Evolutionary conservation across 2,888 invertebrate genomes (phyloP).

Genomic region (Callyntrura guangdongensis): DNA sequence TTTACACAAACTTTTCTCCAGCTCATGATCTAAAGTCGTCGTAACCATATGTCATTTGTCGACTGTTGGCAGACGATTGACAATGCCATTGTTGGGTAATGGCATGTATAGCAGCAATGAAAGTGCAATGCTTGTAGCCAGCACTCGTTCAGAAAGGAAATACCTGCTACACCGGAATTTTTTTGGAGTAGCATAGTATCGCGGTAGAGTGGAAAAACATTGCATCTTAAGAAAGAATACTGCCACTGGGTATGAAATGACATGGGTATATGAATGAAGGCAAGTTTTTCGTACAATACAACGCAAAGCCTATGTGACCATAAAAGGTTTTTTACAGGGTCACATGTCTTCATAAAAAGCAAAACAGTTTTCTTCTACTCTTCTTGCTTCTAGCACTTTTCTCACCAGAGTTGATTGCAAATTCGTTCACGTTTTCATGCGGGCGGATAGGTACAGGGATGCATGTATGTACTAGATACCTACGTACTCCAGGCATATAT

Average conservation of each 20-base stretch:
- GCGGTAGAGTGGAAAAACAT: neutral
- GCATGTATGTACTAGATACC: neutral
- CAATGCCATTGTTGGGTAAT: slow-evolving; percentile 59
- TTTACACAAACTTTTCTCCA: neutral
- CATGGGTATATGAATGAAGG: slow-evolving; percentile 46
- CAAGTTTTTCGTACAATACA: neutral
- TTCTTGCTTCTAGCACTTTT: slow-evolving; percentile 13
- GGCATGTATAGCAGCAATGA: slow-evolving; percentile 56
- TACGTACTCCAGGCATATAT: neutral
- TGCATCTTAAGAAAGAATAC: neutral
- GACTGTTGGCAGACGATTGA: slow-evolving; percentile 78
- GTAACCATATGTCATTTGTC: slow-evolving; percentile 75
- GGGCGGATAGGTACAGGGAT: neutral
- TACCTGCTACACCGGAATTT: neutral
- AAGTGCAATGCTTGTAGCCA: slow-evolving; percentile 1
- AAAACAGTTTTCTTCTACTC: neutral
- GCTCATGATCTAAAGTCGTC: slow-evolving; percentile 63
- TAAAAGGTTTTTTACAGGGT: slow-evolving; percentile 6
- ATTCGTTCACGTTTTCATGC: neutral
- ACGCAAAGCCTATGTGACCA: neutral
- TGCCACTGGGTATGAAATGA: slow-evolving; percentile 27
- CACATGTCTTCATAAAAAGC: slow-evolving; percentile 38
- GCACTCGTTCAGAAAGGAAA: neutral
- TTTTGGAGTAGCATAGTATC: neutral
- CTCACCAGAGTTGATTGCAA: slow-evolving; percentile 7